Percentiles rank a stretch among this genome's conserved stretches.
phyloP scores from a whole-genome alignment of 2,888 invertebrate genomes.

The Tipula lateralis region DNA sequence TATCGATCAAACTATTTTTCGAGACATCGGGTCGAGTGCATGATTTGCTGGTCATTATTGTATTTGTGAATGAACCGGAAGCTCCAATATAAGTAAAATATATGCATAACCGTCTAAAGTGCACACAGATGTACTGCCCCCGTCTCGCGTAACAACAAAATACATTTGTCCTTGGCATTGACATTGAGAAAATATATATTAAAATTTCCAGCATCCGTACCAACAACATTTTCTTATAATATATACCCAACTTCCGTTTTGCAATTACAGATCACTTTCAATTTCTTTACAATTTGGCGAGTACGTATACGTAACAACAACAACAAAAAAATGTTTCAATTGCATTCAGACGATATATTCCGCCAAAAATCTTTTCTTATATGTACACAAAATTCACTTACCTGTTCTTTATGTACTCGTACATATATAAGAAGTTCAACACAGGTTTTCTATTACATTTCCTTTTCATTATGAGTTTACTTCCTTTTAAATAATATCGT shows the following conservation, averaged over 20 bases:
- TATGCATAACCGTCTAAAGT: neutral
- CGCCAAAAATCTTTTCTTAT: neutral
- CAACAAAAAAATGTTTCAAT: neutral
- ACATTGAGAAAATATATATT: neutral
- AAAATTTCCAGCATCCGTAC: neutral
- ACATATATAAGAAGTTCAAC: neutral
- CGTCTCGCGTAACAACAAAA: neutral
- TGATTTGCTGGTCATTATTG: neutral
- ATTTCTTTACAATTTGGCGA: neutral
- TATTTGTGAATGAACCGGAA: neutral
- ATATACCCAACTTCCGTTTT: neutral
- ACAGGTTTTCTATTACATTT: constrained; percentile 28
- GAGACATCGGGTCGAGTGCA: neutral
- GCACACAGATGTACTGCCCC: neutral
- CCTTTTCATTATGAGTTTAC: constrained; percentile 19
- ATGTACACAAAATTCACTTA: neutral
- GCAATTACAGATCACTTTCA: constrained; percentile 24
- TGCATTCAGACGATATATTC: constrained; percentile 3
- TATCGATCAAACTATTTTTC: neutral
- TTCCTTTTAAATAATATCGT: neutral
- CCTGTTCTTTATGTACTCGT: constrained; percentile 14
- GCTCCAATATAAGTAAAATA: neutral
- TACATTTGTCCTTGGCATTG: neutral
- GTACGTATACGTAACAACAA: neutral
- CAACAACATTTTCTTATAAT: neutral